Evolutionary conservation across 2,113 vertebrate species (phyloP).

Genomic region (Chitala chitala): DNA sequence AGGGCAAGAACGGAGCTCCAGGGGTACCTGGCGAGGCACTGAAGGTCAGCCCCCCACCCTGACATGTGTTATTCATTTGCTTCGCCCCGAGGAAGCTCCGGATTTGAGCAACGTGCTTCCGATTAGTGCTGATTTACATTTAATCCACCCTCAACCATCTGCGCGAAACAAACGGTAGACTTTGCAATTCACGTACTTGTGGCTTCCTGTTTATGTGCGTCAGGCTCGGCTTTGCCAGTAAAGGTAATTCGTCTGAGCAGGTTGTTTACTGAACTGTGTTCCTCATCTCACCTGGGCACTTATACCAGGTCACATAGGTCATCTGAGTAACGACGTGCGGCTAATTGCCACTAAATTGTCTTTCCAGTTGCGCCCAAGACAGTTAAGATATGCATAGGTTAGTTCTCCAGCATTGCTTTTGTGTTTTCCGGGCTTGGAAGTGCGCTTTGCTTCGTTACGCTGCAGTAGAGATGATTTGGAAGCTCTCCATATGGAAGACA

Average conservation of each 20-base stretch:
- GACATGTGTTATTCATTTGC: neutral
- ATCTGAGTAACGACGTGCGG: too few relatives aligned
- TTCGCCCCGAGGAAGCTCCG: neutral
- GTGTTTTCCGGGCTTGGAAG: too few relatives aligned
- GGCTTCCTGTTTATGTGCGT: neutral
- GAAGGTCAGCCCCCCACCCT: conserved; percentile 2
- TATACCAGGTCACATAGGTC: too few relatives aligned
- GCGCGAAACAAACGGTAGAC: neutral
- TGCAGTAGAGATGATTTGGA: too few relatives aligned
- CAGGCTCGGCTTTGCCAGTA: neutral
- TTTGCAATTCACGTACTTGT: neutral
- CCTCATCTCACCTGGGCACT: too few relatives aligned
- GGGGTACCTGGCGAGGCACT: neutral
- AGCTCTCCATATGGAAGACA: too few relatives aligned
- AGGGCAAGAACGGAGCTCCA: conserved; percentile 3
- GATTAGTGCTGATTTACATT: neutral
- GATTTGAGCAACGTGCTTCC: neutral
- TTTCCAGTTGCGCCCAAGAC: too few relatives aligned
- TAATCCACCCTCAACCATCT: neutral
- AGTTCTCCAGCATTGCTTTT: too few relatives aligned
- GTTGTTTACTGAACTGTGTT: neutral
- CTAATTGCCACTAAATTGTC: too few relatives aligned
- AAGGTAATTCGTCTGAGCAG: neutral
- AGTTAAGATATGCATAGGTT: too few relatives aligned
- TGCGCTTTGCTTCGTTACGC: too few relatives aligned